Conservation (phyloP, 1,140 invertebrate species). For the Melitaea cinxia region DNA sequence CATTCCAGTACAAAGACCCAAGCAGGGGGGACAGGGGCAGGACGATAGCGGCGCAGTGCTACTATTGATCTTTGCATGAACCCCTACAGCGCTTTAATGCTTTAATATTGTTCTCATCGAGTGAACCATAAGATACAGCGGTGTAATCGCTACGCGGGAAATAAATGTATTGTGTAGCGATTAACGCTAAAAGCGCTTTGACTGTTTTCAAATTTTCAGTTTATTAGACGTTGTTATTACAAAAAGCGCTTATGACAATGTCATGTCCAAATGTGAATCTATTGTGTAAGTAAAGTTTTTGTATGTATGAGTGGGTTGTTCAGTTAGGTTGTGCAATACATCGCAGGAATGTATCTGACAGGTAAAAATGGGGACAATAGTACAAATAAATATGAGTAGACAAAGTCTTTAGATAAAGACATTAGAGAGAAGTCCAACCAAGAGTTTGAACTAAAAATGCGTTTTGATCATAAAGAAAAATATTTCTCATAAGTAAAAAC, state of each 20-base stretch:
- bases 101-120: constrained; percentile 2
- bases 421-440: no score
- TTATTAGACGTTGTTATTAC: background rate
- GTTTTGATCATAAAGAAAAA: no score
- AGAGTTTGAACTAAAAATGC: no score
- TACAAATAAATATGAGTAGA: constrained; percentile 25
- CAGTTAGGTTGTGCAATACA: constrained; percentile 42
- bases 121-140: constrained; percentile 8
- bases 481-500: no score
- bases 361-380: constrained; percentile 43
- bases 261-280: background rate
- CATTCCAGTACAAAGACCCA: constrained; percentile 61
- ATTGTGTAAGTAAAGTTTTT: constrained; percentile 8
- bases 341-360: constrained; percentile 43
- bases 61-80: constrained; percentile 56
- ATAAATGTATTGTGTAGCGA: background rate
- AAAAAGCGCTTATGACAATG: no score
- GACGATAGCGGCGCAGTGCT: constrained; percentile 55
- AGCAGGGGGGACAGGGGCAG: constrained; percentile 40
- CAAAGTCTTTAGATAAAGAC: constrained; percentile 6
- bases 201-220: constrained; percentile 16
- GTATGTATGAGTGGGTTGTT: constrained; percentile 31
- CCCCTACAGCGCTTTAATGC: constrained; percentile 9
- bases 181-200: constrained; percentile 28
- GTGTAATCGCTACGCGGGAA: constrained; percentile 22